Base-by-base conservation (phyloP, 2,888 invertebrate species). In the Tridacna gigas region DNA sequence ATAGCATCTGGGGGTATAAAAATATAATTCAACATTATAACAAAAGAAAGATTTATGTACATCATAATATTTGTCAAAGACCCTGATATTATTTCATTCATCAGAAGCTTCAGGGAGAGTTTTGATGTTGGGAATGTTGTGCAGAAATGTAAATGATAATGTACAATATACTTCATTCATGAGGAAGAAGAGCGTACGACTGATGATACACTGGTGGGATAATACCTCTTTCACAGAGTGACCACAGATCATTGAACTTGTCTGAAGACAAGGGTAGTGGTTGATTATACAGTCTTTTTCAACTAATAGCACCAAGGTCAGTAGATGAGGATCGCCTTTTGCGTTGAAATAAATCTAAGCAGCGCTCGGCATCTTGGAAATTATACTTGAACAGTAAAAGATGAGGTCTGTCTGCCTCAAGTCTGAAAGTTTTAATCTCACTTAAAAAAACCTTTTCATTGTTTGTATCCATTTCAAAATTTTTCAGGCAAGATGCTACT, bases 221-320 rank as follows among this genome's bases (percentile, higher is more conserved):
- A 28, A 77, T 77, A 18, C 60, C 67, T 20, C 22, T 47, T 65
- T 15, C 20, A 61, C 77, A 77, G 13, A 77, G 69, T 51, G 77
- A 28, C 37, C 48, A n/a, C 26, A 77, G 51, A 69, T 77, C 69
- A 37, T 60, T n/a, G 56, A 48, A 77, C 66, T 77, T 77, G 28
- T 77, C 66, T 60, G 45, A 47, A 47, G 25, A 22, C 37, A 77
- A 60, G 37, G 60, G 4, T n/a, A 37, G 26, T 26, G 61, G 75
- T 12, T 75, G 37, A 37, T 7, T 60, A 75, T 75, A 45, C 20
- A 63, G 45, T 22, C 63, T 63, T 26, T 48, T 48, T n/a, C 47
- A 48, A 71, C 47, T 48, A 71, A 71, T 71, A 47, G 20, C 25
- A 25, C 22, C 48, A 48, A 48, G 28, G 47, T 71, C 71, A 48